Base-by-base conservation (phyloP, 2,113 vertebrate species). In the Chlorodrepanis virens region DNA sequence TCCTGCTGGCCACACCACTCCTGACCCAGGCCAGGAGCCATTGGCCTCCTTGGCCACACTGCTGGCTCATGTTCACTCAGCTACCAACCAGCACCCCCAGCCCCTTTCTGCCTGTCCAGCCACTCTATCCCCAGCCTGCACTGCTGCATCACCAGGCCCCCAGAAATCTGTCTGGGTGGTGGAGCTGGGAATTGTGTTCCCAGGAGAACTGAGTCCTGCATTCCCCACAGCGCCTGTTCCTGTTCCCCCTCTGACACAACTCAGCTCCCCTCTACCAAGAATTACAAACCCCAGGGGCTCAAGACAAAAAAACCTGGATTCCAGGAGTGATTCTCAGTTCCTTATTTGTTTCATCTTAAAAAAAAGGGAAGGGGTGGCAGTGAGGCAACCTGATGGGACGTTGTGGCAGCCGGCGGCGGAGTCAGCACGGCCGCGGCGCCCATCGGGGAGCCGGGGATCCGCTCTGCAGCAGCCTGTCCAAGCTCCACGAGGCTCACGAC, bases 401-500 rank as follows among this genome's bases (percentile, higher is more conserved):
- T 42, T 27, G 39, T 21, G 21, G 78, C 83, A 19, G 61, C 71
- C 67, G 3, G 65, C 19, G 6, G 10, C 6, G 17, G 65, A 8
- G 74, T 0, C 39, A 11, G 78, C 76, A 5, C 60, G 82, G 69
- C 45, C 53, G 12, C 68, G 54, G 64, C 59, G 27, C 77, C 85
- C 91, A 70, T 1, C 9, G 19, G 52, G 81, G 85, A 69, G 78
- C 92, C 22, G 5, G 54, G 89, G 94, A 12, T 75, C 88, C 25
- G 52, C 64, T 39, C 64, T 4, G 7, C 56, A 93, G 89, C 86
- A 86, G 94, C 94, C 84, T 14, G 78, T 54, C 82, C 94, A 78
- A 94, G 94, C 83, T 14, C 87, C 96, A 94, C 71, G n/a, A 94
- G 25, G 95, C 96, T 97, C 97, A 96, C 94, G 22, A 94, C 86